These are phyloP conservation scores for Caenorhabditis zanzibari DNA, from an alignment of 2,888 invertebrate species.

Conservation along the genomic window DNA sequence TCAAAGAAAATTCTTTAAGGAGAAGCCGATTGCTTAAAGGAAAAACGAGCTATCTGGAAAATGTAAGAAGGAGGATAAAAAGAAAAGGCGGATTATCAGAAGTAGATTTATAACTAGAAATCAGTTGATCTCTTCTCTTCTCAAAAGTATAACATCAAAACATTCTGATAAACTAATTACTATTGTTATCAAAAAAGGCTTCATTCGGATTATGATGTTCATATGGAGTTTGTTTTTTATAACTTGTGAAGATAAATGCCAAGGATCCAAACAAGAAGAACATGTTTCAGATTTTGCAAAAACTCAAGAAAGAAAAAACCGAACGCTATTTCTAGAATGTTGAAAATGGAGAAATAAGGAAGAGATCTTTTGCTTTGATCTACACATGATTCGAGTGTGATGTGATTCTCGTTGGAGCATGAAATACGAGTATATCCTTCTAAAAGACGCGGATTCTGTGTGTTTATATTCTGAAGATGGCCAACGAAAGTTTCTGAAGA, in stretches of 20 bases:
- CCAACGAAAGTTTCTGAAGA: slow-evolving; percentile 5
- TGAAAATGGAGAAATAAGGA: slow-evolving; percentile 4
- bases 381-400: slow-evolving; percentile 44
- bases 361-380: slow-evolving; percentile 30
- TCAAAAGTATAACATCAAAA: slow-evolving; percentile 14
- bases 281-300: neutral
- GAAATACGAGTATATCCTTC: slow-evolving; percentile 39
- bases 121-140: slow-evolving; percentile 25
- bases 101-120: slow-evolving; percentile 16
- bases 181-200: slow-evolving; percentile 36
- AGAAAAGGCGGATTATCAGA: slow-evolving; percentile 11
- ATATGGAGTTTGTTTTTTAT: neutral
- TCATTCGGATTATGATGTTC: slow-evolving; percentile 26
- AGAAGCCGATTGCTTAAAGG: neutral
- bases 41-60: neutral
- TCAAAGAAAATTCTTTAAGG: neutral
- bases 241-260: slow-evolving; percentile 6
- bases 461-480: slow-evolving; percentile 21
- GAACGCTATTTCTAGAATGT: slow-evolving; percentile 10
- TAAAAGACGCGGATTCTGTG: neutral
- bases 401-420: slow-evolving; percentile 61
- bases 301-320: neutral
- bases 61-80: slow-evolving; percentile 1
- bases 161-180: slow-evolving; percentile 20
- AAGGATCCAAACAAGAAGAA: slow-evolving; percentile 1